A percentile compares a stretch with the other conserved stretches of the same genome.
Evolutionary conservation across 2,113 vertebrate genomes (phyloP).

Genomic region (Halcyon senegalensis): DNA sequence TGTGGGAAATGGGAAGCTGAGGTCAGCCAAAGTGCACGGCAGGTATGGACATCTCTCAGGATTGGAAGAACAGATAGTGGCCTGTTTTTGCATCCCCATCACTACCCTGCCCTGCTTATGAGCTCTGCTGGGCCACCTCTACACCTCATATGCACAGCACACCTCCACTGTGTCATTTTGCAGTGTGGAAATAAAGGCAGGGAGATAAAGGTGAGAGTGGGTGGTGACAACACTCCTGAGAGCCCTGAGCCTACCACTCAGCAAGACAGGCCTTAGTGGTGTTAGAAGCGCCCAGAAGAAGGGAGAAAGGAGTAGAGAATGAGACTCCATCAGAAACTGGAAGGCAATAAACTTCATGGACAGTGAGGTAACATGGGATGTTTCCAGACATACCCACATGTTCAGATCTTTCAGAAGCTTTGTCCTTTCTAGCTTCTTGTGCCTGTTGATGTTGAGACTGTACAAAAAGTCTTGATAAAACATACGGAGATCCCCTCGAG

Average conservation of each 20-base stretch:
- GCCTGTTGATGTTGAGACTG: background rate
- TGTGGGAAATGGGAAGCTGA: slow-evolving; percentile 63
- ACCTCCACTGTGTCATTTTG: background rate
- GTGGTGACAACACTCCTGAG: slow-evolving; percentile 34
- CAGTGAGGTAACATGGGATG: background rate
- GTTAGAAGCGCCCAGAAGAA: background rate
- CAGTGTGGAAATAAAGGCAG: slow-evolving; percentile 24
- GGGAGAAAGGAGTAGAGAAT: background rate
- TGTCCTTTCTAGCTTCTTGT: background rate
- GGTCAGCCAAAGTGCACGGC: slow-evolving; percentile 3
- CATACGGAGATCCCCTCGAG: background rate
- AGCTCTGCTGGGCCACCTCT: background rate
- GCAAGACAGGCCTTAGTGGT: background rate
- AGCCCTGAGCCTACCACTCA: slow-evolving; percentile 40
- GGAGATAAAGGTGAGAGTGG: slow-evolving; percentile 44
- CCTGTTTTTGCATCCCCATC: background rate
- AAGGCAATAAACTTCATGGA: background rate
- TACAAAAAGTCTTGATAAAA: background rate
- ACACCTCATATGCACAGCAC: background rate
- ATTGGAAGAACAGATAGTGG: background rate
- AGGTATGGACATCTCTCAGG: background rate
- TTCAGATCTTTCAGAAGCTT: background rate
- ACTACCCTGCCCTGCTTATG: background rate
- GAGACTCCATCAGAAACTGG: background rate
- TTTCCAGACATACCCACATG: background rate